Evolutionary conservation across 1,140 invertebrate species (phyloP).

Genomic region (Oryctes rhinoceros): DNA sequence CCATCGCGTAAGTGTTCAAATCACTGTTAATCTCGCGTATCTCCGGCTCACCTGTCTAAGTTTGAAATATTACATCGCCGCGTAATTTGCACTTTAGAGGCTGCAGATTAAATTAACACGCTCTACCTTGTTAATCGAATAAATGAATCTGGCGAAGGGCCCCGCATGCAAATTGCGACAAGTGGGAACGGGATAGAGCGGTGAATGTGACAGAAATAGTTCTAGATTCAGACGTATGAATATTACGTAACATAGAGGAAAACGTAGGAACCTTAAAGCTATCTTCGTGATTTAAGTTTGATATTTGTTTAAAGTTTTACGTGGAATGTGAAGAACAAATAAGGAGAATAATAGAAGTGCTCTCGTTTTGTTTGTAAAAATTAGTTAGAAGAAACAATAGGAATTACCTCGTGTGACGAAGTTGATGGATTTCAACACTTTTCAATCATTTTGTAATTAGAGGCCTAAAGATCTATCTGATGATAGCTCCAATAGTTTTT

Average conservation of each 20-base stretch:
- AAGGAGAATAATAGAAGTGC: too few species aligned
- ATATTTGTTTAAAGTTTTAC: too few species aligned
- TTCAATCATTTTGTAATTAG: too few species aligned
- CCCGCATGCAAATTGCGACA: neutral
- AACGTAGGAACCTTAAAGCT: neutral
- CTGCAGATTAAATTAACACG: conserved; percentile 20
- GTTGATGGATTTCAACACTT: too few species aligned
- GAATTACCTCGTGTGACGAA: too few species aligned
- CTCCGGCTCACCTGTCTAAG: conserved; percentile 12
- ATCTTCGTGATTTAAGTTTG: too few species aligned
- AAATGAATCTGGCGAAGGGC: neutral
- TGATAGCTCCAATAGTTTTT: too few species aligned
- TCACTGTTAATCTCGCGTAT: neutral
- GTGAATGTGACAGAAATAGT: neutral
- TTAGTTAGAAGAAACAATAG: too few species aligned
- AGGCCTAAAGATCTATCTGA: too few species aligned
- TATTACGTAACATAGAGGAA: neutral
- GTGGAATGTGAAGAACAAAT: too few species aligned
- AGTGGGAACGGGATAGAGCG: neutral
- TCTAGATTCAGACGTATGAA: too few species aligned
- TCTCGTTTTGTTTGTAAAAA: too few species aligned
- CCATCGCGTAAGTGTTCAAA: neutral
- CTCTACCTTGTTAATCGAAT: conserved; percentile 4
- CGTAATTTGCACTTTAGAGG: neutral
- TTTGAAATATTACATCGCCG: conserved; percentile 9